These are phyloP conservation scores for Himalopsyche japonica DNA, from an alignment of 2,888 invertebrate genomes.

Conservation along the genomic window DNA sequence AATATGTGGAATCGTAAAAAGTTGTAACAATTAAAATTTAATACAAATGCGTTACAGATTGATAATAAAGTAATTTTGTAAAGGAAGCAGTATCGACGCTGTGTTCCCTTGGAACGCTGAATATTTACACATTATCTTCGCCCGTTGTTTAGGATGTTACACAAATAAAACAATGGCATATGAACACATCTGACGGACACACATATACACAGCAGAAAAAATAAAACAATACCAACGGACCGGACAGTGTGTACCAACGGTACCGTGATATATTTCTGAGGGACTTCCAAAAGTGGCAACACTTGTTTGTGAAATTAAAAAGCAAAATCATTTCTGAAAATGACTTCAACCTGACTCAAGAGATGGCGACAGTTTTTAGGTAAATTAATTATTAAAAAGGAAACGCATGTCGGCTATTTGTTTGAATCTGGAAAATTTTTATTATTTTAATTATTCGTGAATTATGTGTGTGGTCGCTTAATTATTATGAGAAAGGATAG, in stretches of 20 bases:
- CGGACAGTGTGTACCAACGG: not conserved
- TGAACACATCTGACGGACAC: constrained; percentile 16
- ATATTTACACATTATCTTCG: constrained; percentile 37
- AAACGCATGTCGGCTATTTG: not conserved
- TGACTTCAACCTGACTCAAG: not conserved
- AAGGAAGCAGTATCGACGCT: constrained; percentile 5
- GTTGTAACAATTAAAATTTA: too few species aligned
- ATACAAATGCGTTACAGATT: too few species aligned
- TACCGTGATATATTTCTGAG: not conserved
- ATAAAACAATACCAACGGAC: not conserved
- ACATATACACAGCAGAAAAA: constrained; percentile 15
- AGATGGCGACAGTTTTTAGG: not conserved
- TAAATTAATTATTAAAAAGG: not conserved
- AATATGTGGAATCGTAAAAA: too few species aligned
- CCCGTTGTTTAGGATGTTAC: constrained; percentile 26
- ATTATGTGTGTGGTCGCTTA: not conserved
- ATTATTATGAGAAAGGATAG: not conserved
- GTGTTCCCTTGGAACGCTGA: not conserved
- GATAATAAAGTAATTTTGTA: too few species aligned
- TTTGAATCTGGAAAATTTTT: not conserved
- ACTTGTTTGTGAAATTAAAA: not conserved
- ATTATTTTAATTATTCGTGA: not conserved
- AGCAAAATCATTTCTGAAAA: not conserved
- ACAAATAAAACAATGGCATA: constrained; percentile 20
- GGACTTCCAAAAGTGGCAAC: not conserved